Base-by-base conservation (phyloP, 2,888 invertebrate species). In the Oligia strigilis region DNA sequence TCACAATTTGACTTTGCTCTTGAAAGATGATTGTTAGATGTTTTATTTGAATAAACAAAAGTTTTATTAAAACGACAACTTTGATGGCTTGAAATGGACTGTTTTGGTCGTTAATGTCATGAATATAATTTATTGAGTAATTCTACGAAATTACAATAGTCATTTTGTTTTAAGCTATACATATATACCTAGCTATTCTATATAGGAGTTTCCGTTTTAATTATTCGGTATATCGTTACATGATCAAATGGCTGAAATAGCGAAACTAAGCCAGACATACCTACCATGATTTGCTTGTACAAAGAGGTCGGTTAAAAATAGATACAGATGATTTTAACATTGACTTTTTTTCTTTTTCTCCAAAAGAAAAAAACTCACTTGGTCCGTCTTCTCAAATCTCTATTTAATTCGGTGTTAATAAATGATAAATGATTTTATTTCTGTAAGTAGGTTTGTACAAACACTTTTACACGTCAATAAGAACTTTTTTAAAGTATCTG, bases 31-130 rank as follows among this genome's bases (percentile, higher is more conserved):
- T 91, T 91, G 87, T 77, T 46, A 70, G 78, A 90, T 89, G 90
- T 91, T 92, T 93, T 93, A 94, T 94, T 93, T 85, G 77, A 87
- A 89, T 87, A 88, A 85, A 86, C 81, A 85, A 87, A 89, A 84
- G 80, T 87, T 89, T 91, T 81, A 88, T 87, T 89, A 77, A 80
- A 89, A 87, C 81, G 84, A 90, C 83, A 69, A 88, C 74, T 75
- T 65, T 80, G 78, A 73, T 81, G 71, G 67, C 64, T 77, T 62
- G 17, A 75, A 84, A 71, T 64, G 65, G 55, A 77, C 65, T 66
- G 55, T 75, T 81, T 71, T 67, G 55, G 67, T 75, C 70, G 46
- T 85, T 66, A 84, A 81, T 76, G 78, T 77, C 81, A 43, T 55
- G 17, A 70, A 69, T 67, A 74, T 77, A 65, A 77, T 77, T 87